phyloP scores from a whole-genome alignment of 2,888 invertebrate species.

The Ennomos quercinarius region DNA sequence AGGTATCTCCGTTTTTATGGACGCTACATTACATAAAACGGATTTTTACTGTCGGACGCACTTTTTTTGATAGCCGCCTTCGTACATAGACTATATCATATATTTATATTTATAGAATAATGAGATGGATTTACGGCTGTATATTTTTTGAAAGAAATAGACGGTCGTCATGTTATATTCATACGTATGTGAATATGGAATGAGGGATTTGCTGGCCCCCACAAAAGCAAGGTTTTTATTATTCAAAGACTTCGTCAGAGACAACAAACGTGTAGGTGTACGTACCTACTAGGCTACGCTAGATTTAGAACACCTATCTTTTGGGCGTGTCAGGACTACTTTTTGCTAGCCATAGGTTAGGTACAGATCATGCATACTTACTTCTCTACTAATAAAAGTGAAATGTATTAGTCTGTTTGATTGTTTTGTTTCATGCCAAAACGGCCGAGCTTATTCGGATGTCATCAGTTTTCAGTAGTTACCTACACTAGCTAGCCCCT shows the following conservation, averaged over 20 bases:
- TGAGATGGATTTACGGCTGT: slow-evolving; percentile 29
- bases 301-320: too few relatives aligned
- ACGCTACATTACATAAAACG: slow-evolving; percentile 40
- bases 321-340: too few relatives aligned
- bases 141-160: slow-evolving; percentile 20
- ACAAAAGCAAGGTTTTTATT: too few relatives aligned
- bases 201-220: slow-evolving; percentile 12
- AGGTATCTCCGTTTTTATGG: slow-evolving; percentile 24
- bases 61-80: slow-evolving; percentile 44
- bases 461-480: too few relatives aligned
- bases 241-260: neutral
- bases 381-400: too few relatives aligned
- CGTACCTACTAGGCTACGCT: too few relatives aligned
- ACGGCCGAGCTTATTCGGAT: too few relatives aligned
- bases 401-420: too few relatives aligned
- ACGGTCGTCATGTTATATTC: slow-evolving; percentile 17
- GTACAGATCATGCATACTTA: too few relatives aligned
- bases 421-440: too few relatives aligned
- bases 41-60: slow-evolving; percentile 47
- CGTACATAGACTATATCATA: slow-evolving; percentile 37
- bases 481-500: too few relatives aligned
- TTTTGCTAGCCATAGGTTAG: too few relatives aligned
- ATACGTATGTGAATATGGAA: slow-evolving; percentile 13
- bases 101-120: slow-evolving; percentile 43
- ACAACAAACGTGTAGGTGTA: neutral